A percentile compares a stretch with the other conserved stretches of the same genome.
These are phyloP conservation scores for Synanceia verrucosa DNA, from an alignment of 2,797 vertebrate genomes.

Conservation along the genomic window DNA sequence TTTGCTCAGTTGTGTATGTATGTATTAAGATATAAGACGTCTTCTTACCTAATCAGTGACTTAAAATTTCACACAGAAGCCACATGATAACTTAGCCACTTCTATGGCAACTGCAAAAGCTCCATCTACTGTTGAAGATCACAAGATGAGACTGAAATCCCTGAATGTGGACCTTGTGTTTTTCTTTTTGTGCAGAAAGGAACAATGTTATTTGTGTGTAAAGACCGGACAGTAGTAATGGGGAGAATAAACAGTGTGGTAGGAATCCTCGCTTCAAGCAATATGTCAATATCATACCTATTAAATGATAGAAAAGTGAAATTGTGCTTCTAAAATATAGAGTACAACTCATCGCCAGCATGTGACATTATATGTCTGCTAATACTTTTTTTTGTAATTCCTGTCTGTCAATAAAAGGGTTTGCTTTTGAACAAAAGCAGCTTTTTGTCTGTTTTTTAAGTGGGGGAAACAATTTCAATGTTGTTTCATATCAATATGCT, in stretches of 20 bases:
- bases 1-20: background rate
- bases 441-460: background rate
- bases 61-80: background rate
- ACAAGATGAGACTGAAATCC: background rate
- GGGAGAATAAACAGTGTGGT: background rate
- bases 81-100: background rate
- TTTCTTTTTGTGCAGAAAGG: background rate
- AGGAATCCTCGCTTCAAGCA: background rate
- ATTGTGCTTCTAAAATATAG: background rate
- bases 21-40: background rate
- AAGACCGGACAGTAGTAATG: background rate
- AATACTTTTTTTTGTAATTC: background rate
- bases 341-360: background rate
- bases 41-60: background rate
- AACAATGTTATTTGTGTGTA: background rate
- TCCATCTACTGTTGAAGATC: slow-evolving; percentile 3
- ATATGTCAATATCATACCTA: background rate
- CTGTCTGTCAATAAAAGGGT: slow-evolving; percentile 12
- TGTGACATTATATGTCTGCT: slow-evolving; percentile 1
- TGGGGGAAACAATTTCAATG: background rate
- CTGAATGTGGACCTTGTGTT: background rate
- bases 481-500: slow-evolving; percentile 14
- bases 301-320: background rate
- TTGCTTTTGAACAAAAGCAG: slow-evolving; percentile 21
- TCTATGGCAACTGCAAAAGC: background rate